A percentile compares a stretch with the other conserved stretches of the same genome.
phyloP scores from a whole-genome alignment of 2,113 vertebrate species.

The Melanerpes formicivorus region DNA sequence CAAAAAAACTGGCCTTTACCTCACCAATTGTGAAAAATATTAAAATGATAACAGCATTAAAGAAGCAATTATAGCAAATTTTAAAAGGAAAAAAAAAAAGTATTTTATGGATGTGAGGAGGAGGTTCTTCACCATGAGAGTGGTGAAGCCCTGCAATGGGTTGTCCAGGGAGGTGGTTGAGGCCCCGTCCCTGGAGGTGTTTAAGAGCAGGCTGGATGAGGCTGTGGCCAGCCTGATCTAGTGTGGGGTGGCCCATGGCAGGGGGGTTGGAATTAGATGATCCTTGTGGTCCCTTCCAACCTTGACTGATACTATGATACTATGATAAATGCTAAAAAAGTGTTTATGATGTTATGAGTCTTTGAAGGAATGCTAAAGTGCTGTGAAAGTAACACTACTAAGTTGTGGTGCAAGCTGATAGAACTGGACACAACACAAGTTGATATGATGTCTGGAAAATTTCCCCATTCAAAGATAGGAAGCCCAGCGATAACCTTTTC shows the following conservation, averaged over 20 bases:
- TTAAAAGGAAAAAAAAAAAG: too few relatives aligned
- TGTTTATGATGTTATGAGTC: not conserved
- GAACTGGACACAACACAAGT: not conserved
- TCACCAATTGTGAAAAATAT: not conserved
- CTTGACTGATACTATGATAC: too few relatives aligned
- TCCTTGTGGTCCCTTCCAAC: too few relatives aligned
- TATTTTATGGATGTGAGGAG: too few relatives aligned
- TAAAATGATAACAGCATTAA: not conserved
- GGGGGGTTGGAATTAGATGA: too few relatives aligned
- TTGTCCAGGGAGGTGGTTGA: too few relatives aligned
- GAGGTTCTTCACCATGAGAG: too few relatives aligned
- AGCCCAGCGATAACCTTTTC: not conserved
- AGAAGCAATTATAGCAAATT: not conserved
- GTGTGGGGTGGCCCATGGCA: too few relatives aligned
- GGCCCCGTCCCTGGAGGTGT: too few relatives aligned
- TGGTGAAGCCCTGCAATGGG: too few relatives aligned
- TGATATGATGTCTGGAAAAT: not conserved
- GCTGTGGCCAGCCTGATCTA: too few relatives aligned
- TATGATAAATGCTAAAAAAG: not conserved
- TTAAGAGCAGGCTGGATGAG: too few relatives aligned
- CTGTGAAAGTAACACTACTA: not conserved
- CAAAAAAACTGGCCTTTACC: not conserved
- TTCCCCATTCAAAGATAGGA: not conserved
- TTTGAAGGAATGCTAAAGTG: not conserved
- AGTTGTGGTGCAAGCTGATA: not conserved